Evolutionary conservation across 2,888 invertebrate genomes (phyloP).

Genomic region (Taphrorychus bicolor): DNA sequence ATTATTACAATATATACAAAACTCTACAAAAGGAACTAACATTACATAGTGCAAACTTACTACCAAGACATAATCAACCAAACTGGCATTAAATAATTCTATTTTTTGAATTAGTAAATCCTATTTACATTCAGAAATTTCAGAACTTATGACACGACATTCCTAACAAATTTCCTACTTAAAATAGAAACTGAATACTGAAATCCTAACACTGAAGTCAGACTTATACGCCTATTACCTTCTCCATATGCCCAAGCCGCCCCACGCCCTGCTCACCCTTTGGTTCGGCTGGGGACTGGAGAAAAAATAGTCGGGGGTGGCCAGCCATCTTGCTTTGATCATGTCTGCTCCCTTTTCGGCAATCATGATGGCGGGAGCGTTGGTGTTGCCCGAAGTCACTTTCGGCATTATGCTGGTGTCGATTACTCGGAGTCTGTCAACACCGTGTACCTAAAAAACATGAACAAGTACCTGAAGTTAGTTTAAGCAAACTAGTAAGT

Average conservation of each 20-base stretch:
- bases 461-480: no score
- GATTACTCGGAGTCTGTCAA: slow-evolving; percentile 71
- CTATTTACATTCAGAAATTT: background rate
- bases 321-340: slow-evolving; percentile 69
- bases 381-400: slow-evolving; percentile 71
- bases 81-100: background rate
- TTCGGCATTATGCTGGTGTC: slow-evolving; percentile 75
- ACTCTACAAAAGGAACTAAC: background rate
- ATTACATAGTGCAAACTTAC: background rate
- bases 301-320: slow-evolving; percentile 57
- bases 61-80: background rate
- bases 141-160: background rate
- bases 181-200: background rate
- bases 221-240: background rate
- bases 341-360: slow-evolving; percentile 72
- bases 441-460: slow-evolving; percentile 65
- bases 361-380: slow-evolving; percentile 74
- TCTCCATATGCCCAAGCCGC: slow-evolving; percentile 45
- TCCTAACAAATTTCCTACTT: background rate
- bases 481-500: no score
- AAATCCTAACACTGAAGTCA: background rate
- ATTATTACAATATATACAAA: slow-evolving; percentile 1
- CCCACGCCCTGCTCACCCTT: slow-evolving; percentile 56
- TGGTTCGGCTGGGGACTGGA: slow-evolving; percentile 52
- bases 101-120: background rate